Base-by-base conservation (phyloP, 2,797 vertebrate species). In the Eremophila alpestris region DNA sequence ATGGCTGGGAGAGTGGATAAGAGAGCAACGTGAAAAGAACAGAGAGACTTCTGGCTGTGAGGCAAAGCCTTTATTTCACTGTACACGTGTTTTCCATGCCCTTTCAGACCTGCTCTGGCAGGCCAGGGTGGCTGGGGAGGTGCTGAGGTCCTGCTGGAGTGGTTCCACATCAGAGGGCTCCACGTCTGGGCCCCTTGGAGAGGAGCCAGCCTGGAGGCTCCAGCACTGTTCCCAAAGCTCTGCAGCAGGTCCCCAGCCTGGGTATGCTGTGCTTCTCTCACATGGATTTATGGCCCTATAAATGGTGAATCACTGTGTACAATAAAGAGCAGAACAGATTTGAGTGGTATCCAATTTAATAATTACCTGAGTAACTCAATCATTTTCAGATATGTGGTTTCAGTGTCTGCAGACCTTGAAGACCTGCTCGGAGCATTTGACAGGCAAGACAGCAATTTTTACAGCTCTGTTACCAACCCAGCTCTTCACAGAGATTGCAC, bases 311-410 rank as follows among this genome's bases (percentile, higher is more conserved):
- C 84, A 87, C 71, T 89, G 85, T 91, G 62, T 92, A 92, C 93
- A 93, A 93, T 96, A 96, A 96, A 96, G 87, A 97, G 64, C 87
- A 90, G 96, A 89, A n/a, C 52, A 94, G 93, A 83, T 90, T 23
- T 96, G 95, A 97, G 89, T 93, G 73, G 83, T 95, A 87, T 96
- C 90, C 95, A 97, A 96, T 97, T 96, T 96, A 95, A 96, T 97
- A 98, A 97, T 96, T 97, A 93, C 92, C 81, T 10, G 81, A 94
- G 90, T 95, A 97, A 96, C 95, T 97, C 95, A 79, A 94, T 97
- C 89, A 95, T 97, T 97, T 97, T 94, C 89, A 96, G 90, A 95
- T 97, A 88, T 59, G 69, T 56, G 23, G 45, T 86, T 93, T 96
- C 45, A 73, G 70, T 52, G 89, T 59, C 90, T 80, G 83, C 82